These are phyloP conservation scores for Diadophis punctatus DNA, from an alignment of 2,113 vertebrate species.

Conservation along the genomic window DNA sequence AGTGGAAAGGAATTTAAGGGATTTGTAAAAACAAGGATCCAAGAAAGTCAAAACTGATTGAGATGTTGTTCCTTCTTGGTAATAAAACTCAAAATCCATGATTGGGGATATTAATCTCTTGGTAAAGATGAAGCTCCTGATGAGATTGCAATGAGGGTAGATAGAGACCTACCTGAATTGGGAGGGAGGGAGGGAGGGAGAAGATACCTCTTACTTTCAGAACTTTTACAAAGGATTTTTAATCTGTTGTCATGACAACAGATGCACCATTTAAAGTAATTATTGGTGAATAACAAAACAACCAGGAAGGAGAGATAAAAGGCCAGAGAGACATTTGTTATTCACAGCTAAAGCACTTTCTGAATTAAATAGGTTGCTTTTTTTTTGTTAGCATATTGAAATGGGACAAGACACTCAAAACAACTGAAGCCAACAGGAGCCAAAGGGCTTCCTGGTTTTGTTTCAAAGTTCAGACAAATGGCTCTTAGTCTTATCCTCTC, in stretches of 20 bases:
- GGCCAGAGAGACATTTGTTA: not conserved
- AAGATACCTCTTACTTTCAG: not conserved
- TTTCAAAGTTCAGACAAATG: not conserved
- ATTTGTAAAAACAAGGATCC: not conserved
- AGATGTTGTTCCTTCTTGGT: not conserved
- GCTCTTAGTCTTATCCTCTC: not conserved
- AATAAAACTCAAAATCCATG: too few species aligned
- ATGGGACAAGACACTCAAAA: not conserved
- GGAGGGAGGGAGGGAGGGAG: not conserved
- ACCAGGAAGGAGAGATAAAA: not conserved
- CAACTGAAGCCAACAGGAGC: not conserved
- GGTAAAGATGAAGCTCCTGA: not conserved
- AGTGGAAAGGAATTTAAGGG: not conserved
- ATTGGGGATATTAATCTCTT: not conserved
- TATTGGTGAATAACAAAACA: slow-evolving; percentile 20
- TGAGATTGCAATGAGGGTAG: not conserved
- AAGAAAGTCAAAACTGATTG: not conserved
- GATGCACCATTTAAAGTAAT: slow-evolving; percentile 31
- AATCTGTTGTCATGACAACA: slow-evolving; percentile 55
- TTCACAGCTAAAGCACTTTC: slow-evolving; percentile 5
- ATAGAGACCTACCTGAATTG: not conserved
- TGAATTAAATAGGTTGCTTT: not conserved
- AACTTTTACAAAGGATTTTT: slow-evolving; percentile 39
- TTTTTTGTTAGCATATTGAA: not conserved
- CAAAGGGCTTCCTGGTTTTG: not conserved